Evolutionary conservation across 1,140 invertebrate species (phyloP), one percentile per base, ranked within the genome.

Genomic region (Adelges cooleyi): DNA sequence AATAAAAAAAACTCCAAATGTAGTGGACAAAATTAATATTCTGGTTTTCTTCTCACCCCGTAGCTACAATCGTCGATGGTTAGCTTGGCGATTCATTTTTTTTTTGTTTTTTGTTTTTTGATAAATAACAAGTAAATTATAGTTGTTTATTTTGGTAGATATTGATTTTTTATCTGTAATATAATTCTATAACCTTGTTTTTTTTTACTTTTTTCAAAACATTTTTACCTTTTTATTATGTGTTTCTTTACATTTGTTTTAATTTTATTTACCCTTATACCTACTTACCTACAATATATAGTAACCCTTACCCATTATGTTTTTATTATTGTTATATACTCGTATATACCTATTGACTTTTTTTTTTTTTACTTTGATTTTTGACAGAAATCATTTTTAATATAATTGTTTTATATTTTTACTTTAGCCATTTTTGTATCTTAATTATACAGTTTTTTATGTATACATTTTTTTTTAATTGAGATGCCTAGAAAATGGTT

Each of bases 101-200:
- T 27, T n/a, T 27, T 40, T 54, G 15, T n/a, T 59, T 59, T 44
- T 44, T 29, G 3, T 27, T 44, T 48, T 56, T 42, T 59, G 2
- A 48, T 25, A 33, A 62, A 25, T 62, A 62, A 62, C 56, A 40
- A 22, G 5, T 65, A 42, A 27, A 53, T 50, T 65, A 62, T 67
- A 27, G n/a, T 23, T 51, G 22, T 67, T 29, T 67, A 50, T 52
- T 65, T 67, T 65, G 66, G 33, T 67, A 62, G 56, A 44, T 69
- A 70, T 69, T 71, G 69, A 70, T 36, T 71, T 70, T 72, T 70
- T 40, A 48, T 22, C 23, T 33, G 29, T 38, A 53, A 38, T 10
- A 20, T 20, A 33, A 18, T 17, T 8, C 8, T 40, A 59, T 46
- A 25, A n/a, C 50, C 23, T 66, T 17, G 52, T 49, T 54, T 49